A percentile compares a stretch with the other conserved stretches of the same genome.
Conservation (phyloP, 2,113 vertebrate genomes). For the Pseudonaja textilis region DNA sequence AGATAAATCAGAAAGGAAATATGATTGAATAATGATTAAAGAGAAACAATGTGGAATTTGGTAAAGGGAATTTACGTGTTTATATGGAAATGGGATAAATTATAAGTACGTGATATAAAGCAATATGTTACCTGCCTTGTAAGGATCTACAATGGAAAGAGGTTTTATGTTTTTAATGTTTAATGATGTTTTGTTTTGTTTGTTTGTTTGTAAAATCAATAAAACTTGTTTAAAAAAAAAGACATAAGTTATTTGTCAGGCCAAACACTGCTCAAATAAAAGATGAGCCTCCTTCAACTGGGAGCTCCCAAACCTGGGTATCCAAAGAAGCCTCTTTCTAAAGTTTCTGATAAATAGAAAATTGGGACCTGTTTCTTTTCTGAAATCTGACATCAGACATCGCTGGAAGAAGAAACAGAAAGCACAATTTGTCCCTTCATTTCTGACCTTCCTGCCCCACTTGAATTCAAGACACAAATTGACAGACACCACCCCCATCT, state of each 20-base stretch:
- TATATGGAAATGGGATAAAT: no score
- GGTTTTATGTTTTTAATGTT: no score
- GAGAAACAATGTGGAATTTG: no score
- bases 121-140: no score
- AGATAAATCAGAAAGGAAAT: no score
- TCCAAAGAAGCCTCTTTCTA: not conserved
- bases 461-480: not conserved
- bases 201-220: no score
- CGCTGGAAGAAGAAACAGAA: not conserved
- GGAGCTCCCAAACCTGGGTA: not conserved
- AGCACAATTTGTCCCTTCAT: not conserved
- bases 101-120: no score
- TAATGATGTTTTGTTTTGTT: no score
- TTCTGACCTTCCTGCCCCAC: not conserved
- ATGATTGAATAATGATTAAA: no score
- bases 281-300: not conserved
- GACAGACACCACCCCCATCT: not conserved
- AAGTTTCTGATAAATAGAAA: not conserved
- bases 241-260: not conserved
- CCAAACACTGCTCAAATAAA: not conserved
- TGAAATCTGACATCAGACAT: not conserved
- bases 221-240: no score
- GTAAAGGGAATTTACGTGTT: no score
- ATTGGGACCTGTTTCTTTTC: not conserved
- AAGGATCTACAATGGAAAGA: no score